phyloP scores from a whole-genome alignment of 1,140 invertebrate genomes.

The Hirudo medicinalis region DNA sequence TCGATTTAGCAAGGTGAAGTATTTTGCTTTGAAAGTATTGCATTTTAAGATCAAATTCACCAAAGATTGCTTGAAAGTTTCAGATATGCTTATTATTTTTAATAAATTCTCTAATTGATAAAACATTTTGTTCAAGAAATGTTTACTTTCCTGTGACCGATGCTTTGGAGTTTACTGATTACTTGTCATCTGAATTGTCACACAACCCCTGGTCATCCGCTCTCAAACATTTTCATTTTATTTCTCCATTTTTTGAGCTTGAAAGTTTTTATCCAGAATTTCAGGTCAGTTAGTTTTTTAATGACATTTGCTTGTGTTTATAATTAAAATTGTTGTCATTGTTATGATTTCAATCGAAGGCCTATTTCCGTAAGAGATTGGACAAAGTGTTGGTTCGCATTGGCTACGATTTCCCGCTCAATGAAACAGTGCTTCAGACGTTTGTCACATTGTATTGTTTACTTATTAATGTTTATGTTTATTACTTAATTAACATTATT shows the following conservation, averaged over 20 bases:
- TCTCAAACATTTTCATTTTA: conserved; percentile 11
- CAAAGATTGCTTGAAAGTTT: not conserved
- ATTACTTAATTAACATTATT: not conserved
- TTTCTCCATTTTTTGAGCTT: not conserved
- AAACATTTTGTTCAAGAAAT: not conserved
- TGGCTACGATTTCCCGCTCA: not conserved
- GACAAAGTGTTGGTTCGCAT: not conserved
- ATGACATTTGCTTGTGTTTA: not conserved
- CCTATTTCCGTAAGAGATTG: not conserved
- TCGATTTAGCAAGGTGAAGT: conserved; percentile 4
- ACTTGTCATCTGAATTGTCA: not conserved
- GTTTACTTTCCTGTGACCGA: conserved; percentile 6
- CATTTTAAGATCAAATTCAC: not conserved
- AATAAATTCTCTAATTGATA: not conserved
- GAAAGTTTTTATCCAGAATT: not conserved
- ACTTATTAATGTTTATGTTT: not conserved
- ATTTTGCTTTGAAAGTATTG: too few relatives aligned
- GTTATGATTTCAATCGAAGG: not conserved
- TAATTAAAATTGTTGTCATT: not conserved
- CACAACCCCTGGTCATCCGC: conserved; percentile 11
- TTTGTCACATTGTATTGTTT: not conserved
- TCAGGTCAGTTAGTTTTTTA: not conserved
- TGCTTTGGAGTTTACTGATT: conserved; percentile 11
- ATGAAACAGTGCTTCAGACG: conserved; percentile 4
- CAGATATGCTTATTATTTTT: not conserved